Percentiles rank a stretch among this genome's conserved stretches.
phyloP scores from a whole-genome alignment of 2,113 vertebrate genomes.

The Coptodon rendalli region DNA sequence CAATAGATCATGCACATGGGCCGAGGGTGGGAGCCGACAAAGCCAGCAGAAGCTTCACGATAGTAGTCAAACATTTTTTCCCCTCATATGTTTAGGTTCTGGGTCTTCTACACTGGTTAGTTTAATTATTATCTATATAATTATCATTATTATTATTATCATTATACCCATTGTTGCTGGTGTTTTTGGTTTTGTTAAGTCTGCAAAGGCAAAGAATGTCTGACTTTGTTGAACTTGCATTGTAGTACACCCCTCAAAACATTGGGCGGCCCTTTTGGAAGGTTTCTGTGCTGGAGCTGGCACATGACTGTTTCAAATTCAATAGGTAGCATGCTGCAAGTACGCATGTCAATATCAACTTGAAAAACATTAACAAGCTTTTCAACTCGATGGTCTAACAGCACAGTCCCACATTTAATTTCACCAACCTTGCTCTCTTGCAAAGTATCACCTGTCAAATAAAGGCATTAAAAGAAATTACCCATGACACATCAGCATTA shows the following conservation, averaged over 20 bases:
- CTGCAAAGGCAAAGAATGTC: not conserved
- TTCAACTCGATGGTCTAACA: not conserved
- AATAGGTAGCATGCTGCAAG: not conserved
- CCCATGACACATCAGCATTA: not conserved
- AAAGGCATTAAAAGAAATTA: not conserved
- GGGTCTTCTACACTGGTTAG: not conserved
- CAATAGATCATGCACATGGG: not conserved
- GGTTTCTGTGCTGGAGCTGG: not conserved
- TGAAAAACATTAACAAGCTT: not conserved
- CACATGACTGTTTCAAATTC: not conserved
- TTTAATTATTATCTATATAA: not conserved
- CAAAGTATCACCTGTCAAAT: not conserved
- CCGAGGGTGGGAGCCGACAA: not conserved
- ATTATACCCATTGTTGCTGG: fast-evolving
- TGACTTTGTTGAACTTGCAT: not conserved
- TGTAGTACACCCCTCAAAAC: not conserved
- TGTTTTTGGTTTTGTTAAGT: not conserved
- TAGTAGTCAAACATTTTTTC: not conserved
- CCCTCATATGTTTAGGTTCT: not conserved
- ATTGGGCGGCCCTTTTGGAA: not conserved
- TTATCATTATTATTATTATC: not conserved
- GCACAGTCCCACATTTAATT: not conserved
- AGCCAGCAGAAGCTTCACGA: not conserved
- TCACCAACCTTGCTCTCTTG: not conserved
- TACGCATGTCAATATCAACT: not conserved